Percentiles rank a stretch among this genome's conserved stretches.
Conservation (phyloP, 2,113 vertebrate genomes). For the Proteles cristata region DNA sequence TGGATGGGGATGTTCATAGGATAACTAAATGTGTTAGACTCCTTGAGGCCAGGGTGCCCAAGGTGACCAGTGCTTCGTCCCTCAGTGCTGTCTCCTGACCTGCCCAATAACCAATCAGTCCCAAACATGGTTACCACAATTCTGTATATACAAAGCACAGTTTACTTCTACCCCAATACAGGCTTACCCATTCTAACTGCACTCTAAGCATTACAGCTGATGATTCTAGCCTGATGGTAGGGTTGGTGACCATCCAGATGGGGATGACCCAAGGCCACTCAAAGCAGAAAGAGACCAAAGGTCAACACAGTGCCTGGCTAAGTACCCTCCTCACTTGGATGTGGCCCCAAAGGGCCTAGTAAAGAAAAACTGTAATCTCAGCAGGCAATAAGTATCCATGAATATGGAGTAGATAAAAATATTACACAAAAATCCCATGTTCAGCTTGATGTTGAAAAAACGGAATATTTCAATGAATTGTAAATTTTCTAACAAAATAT, state of each 20-base stretch:
- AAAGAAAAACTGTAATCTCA: background rate
- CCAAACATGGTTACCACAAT: background rate
- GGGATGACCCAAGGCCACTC: background rate
- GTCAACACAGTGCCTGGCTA: background rate
- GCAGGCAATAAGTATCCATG: background rate
- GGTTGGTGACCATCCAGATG: background rate
- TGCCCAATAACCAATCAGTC: background rate
- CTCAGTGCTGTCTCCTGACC: background rate
- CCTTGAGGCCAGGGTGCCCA: background rate
- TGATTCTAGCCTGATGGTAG: background rate
- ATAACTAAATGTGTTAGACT: background rate
- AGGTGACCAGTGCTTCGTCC: background rate
- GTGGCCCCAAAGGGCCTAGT: background rate
- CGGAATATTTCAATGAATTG: background rate
- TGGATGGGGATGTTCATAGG: background rate
- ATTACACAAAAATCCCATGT: background rate
- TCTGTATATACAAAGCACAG: background rate
- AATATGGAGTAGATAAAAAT: background rate
- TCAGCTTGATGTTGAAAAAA: background rate
- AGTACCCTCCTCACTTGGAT: background rate
- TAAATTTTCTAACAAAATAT: constrained; percentile 9
- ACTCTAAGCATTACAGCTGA: background rate
- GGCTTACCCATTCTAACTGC: background rate
- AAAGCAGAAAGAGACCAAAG: background rate
- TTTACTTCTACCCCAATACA: background rate